Evolutionary conservation across 2,797 vertebrate species (phyloP), one percentile per base, ranked within the genome.

Genomic region (Malurus leucopterus): DNA sequence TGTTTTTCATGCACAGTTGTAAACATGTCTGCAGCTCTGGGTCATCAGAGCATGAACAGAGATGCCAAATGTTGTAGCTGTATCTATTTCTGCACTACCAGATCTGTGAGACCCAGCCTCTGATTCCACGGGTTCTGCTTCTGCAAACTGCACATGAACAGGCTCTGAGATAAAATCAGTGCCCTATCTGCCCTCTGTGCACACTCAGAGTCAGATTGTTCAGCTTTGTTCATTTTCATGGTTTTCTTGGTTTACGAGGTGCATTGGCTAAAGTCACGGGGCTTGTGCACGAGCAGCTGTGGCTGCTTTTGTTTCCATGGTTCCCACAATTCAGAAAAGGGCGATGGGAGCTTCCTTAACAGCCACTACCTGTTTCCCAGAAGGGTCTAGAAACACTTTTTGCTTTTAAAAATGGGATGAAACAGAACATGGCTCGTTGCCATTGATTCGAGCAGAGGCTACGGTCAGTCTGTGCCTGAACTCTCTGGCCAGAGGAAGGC

Each of bases 241-340:
- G 32, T 71, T 78, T 68, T 72, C 72, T 55, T 62, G 59, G 46
- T 86, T 94, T 78, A 40, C 4, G 13, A 89, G 64, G 43, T 70
- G 89, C 77, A n/a, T 51, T 92, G 92, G 84, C 95, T 96, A 53
- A 90, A 95, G 93, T 94, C 79, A 46, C 30, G 74, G 91, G 50
- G 61, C 64, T n/a, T 91, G 70, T 64, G 90, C 97, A 93, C 92
- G 92, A 90, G 93, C 94, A 94, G 91, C 96, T 96, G 62, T 30
- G 92, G 88, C 95, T 97, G 96, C 94, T 96, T 97, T 95, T 96
- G 97, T 98, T 97, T 97, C 98, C 90, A 93, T 98, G 97, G 97
- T 95, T 97, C 97, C 97, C 86, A 92, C 74, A 92, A 81, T 91
- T 93, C 73, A 95, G 90, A 84, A 69, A 63, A 76, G 57, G 32